Base-by-base conservation (phyloP, 2,888 invertebrate genomes). In the Mycalesis mineus region DNA sequence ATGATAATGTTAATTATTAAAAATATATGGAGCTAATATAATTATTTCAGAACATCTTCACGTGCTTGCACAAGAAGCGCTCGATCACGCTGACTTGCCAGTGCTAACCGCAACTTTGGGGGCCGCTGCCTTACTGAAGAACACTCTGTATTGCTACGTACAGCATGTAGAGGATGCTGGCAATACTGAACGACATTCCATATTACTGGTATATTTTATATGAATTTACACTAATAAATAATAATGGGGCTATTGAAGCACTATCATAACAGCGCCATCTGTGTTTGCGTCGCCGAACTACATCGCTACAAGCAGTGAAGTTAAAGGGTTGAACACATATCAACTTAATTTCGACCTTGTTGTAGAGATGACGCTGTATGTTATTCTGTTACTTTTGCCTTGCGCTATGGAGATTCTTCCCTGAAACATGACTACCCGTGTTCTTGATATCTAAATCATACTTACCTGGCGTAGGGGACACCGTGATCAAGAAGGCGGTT, bases 71-170 rank as follows among this genome's bases (percentile, higher is more conserved):
- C 96, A 96, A 82, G 96, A 96, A 77, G 95, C 96, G 0, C 77
- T 96, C 13, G 96, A 96, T 83, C 96, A 96, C 72, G 96, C 96
- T 0, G 96, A 96, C 77, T 82, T 96, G 13, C 93, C 95, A 0
- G 95, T 95, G 11, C 75, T 96, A 5, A 95, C 95, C 0, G 95
- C 95, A 0, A 95, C 96, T 0, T 91, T 96, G 7, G 96, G 96
- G 0, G 96, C 96, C 0, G 93, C 95, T 0, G 94, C 95, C 0
- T 79, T 96, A 36, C 82, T 96, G 33, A 94, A 94, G 76, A 96
- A 96, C 72, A 94, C 94, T 40, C 79, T 96, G 0, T 95, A 94
- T 91, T 94, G 94, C 71, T 96, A 95, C 68, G 91, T 94, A 55
- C 94, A 94, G 70, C 89, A 91, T 50, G 86, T 91, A 3, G 88